Evolutionary conservation across 1,140 invertebrate species (phyloP).

Genomic region (Musca vetustissima): DNA sequence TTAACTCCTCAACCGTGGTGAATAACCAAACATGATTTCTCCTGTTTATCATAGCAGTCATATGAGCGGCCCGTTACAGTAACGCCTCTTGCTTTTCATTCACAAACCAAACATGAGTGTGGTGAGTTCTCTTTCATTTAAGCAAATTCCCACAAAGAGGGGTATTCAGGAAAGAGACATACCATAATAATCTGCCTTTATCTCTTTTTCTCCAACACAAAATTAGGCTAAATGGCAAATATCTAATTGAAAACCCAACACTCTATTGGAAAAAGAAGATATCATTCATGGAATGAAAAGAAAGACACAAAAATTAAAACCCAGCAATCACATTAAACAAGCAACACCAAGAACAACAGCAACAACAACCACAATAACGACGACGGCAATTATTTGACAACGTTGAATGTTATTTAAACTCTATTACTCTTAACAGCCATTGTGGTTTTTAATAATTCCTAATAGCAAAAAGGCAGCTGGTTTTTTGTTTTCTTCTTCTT

Average conservation of each 20-base stretch:
- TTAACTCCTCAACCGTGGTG: not conserved
- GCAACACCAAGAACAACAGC: not conserved
- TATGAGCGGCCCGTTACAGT: too few relatives aligned
- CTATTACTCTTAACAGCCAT: constrained; percentile 23
- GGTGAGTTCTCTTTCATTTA: constrained; percentile 2
- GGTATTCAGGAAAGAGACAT: not conserved
- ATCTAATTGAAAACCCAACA: too few relatives aligned
- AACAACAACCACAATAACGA: not conserved
- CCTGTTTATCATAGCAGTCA: not conserved
- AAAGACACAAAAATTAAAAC: too few relatives aligned
- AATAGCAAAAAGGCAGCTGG: not conserved
- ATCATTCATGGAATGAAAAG: too few relatives aligned
- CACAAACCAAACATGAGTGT: not conserved
- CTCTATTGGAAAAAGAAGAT: too few relatives aligned
- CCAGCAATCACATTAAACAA: not conserved
- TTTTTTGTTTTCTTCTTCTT: too few relatives aligned
- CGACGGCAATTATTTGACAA: not conserved
- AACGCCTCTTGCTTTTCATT: constrained; percentile 7
- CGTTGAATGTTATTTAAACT: constrained; percentile 11
- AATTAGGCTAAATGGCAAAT: not conserved
- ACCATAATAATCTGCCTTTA: not conserved
- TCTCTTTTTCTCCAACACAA: constrained; percentile 14
- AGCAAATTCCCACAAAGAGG: not conserved
- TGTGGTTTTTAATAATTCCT: constrained; percentile 17
- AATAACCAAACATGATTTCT: not conserved